Conservation (phyloP, 2,888 invertebrate genomes). For the Colostygia pectinataria region DNA sequence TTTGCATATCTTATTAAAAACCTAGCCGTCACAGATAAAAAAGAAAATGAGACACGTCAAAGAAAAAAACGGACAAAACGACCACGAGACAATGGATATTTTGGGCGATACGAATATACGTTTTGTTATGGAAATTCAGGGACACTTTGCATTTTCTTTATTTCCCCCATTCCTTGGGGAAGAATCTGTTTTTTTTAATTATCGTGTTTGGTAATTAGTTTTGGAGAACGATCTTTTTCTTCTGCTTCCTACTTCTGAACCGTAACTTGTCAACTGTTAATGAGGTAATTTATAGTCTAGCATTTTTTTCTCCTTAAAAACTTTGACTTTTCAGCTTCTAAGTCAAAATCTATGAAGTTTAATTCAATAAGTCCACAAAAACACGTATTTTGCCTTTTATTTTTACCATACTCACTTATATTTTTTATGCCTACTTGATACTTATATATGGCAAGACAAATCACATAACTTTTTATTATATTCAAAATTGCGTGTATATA, state of each 20-base stretch:
- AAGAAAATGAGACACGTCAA: conserved; percentile 78
- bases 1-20: conserved; percentile 82
- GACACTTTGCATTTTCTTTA: conserved; percentile 81
- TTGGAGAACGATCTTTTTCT: conserved; percentile 75
- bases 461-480: no score
- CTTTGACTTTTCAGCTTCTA: no score
- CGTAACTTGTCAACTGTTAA: conserved; percentile 76
- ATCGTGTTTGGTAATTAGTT: conserved; percentile 83
- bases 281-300: conserved; percentile 72
- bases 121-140: conserved; percentile 80
- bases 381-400: no score
- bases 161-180: conserved; percentile 63
- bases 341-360: no score
- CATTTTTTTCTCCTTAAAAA: no score
- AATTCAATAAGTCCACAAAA: no score
- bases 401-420: no score
- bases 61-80: conserved; percentile 71
- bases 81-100: conserved; percentile 77
- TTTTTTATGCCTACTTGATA: no score
- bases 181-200: conserved; percentile 81
- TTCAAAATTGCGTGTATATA: no score
- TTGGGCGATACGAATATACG: conserved; percentile 73
- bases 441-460: no score
- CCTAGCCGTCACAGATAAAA: conserved; percentile 73
- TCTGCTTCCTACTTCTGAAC: conserved; percentile 64